Base-by-base conservation (phyloP, 2,113 vertebrate genomes). In the Orcinus orca region DNA sequence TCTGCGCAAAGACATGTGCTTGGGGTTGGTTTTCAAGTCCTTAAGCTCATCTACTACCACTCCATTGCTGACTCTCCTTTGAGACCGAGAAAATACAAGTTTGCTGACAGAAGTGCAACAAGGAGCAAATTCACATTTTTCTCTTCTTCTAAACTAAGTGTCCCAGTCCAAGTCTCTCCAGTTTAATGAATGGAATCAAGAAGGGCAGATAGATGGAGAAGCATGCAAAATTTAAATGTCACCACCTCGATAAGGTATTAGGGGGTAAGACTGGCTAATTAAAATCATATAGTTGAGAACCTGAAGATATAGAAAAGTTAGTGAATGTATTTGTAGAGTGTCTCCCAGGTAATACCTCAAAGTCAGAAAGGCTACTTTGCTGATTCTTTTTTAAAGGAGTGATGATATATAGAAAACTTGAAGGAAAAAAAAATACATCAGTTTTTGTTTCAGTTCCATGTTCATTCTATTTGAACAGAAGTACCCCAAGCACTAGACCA, bases 401-500 rank as follows among this genome's bases (percentile, higher is more conserved):
- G 8, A 79, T 38, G 18, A 87, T 50, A 6, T 23, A 63, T 0
- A 95, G 68, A 90, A 93, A 89, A 93, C 6, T 60, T 31, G 0
- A 15, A 62, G 14, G 0, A 65, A 25, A 62, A 65, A 65, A 38
- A 36, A 41, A 26, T 33, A 47, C 17, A 13, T 4, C 12, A 5
- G 23, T 25, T 63, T 93, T 74, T 82, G 29, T 41, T 88, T 85
- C 50, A 58, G 63, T 25, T 70, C 14, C 17, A 44, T 36, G 63
- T 23, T 55, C 58, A 31, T 68, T 60, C 31, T 31, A 93, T 95
- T 62, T 88, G 36, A 73, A 8, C 12, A 63, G 18, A 77, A 86
- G 68, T 14, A 94, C 36, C 31, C 9, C 25, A 65, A 55, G 17
- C 1, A 65, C 55, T 62, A 96, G 96, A 98, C 95, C 97, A 29